Conservation (phyloP, 2,113 vertebrate species). For the Hymenochirus boettgeri region DNA sequence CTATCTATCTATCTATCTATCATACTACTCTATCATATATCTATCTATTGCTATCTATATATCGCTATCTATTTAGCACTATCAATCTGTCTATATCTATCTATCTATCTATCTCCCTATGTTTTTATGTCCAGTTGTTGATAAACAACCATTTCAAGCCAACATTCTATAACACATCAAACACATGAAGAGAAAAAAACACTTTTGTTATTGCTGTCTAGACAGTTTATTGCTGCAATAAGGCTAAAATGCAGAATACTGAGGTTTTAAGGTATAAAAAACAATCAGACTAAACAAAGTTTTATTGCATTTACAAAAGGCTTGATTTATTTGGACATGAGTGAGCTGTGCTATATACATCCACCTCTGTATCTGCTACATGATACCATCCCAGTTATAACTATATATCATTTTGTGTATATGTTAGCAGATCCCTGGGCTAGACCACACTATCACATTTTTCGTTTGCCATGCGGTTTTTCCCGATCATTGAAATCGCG, state of each 20-base stretch:
- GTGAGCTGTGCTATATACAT: constrained; percentile 64
- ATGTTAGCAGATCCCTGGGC: too few relatives aligned
- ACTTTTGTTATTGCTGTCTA: constrained; percentile 94
- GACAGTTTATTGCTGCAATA: constrained; percentile 98
- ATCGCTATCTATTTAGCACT: too few relatives aligned
- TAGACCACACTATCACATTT: too few relatives aligned
- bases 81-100: too few relatives aligned
- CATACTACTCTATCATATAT: too few relatives aligned
- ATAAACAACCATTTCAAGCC: not conserved
- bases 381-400: constrained; percentile 51
- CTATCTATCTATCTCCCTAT: too few relatives aligned
- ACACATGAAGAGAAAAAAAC: constrained; percentile 87
- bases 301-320: constrained; percentile 78
- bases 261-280: constrained; percentile 79
- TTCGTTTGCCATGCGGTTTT: too few relatives aligned
- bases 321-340: constrained; percentile 67
- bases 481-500: too few relatives aligned
- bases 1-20: too few relatives aligned
- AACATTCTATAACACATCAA: constrained; percentile 67
- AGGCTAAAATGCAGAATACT: constrained; percentile 85
- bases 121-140: not conserved
- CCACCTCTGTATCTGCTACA: constrained; percentile 47
- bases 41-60: too few relatives aligned
- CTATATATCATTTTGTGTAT: too few relatives aligned
- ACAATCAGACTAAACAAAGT: constrained; percentile 87